phyloP scores from a whole-genome alignment of 2,797 vertebrate species.

The Rhinoraja longicauda region DNA sequence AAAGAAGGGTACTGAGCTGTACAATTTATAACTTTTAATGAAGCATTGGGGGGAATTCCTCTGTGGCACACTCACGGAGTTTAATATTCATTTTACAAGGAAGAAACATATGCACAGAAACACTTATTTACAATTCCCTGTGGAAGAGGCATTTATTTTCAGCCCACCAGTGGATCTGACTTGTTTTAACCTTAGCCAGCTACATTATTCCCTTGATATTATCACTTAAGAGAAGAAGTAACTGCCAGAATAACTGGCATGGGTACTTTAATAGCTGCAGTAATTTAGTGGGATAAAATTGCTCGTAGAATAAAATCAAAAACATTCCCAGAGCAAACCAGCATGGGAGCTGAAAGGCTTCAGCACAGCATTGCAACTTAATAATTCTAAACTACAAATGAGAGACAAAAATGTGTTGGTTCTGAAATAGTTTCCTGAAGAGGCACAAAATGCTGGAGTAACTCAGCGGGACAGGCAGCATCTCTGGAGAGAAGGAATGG shows the following conservation, averaged over 20 bases:
- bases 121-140: conserved; percentile 10
- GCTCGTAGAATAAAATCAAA: neutral
- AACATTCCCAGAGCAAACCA: neutral
- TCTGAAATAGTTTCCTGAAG: too few species aligned
- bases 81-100: neutral
- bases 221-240: neutral
- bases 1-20: neutral
- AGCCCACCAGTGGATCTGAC: neutral
- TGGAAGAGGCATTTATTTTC: neutral
- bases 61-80: neutral
- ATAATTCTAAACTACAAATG: too few species aligned
- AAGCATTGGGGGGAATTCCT: conserved; percentile 15
- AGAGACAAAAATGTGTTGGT: too few species aligned
- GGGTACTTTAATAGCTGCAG: conserved; percentile 8
- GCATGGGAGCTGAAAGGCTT: too few species aligned
- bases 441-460: too few species aligned
- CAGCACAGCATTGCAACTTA: too few species aligned
- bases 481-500: too few species aligned
- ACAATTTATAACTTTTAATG: neutral
- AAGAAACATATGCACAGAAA: neutral
- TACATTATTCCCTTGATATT: conserved; percentile 6
- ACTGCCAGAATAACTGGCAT: neutral
- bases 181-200: conserved; percentile 21
- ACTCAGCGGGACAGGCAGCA: too few species aligned
- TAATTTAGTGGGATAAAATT: conserved; percentile 17